Conservation (phyloP, 37 sponge, comb jelly and placozoan species). For the Hexactinellida sp. region DNA sequence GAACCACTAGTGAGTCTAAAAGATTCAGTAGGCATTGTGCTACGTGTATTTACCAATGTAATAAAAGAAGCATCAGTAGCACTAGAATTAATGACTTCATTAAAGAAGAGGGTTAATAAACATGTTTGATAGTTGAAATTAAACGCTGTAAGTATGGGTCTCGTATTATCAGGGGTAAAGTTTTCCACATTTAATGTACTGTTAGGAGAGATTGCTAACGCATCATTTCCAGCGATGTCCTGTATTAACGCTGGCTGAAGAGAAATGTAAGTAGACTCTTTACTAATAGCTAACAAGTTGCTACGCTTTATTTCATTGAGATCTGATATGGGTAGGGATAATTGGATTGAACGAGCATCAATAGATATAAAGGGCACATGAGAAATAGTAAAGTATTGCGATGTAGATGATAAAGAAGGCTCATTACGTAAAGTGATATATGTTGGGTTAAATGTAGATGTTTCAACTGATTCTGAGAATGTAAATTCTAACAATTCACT, state of each 20-base stretch:
- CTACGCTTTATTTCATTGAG: conserved; percentile 52
- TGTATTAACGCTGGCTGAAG: conserved; percentile 40
- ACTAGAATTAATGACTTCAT: conserved; percentile 58
- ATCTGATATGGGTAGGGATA: conserved; percentile 35
- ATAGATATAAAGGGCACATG: conserved; percentile 18
- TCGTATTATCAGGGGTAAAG: conserved; percentile 43
- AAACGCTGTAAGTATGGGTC: conserved; percentile 37
- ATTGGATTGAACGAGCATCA: conserved; percentile 20
- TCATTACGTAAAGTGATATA: conserved; percentile 46
- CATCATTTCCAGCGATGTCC: conserved; percentile 75
- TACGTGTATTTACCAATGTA: conserved; percentile 32
- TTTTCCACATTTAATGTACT: conserved; percentile 22
- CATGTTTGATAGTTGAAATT: conserved; percentile 46
- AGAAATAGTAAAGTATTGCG: conserved; percentile 31
- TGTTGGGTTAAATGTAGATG: conserved; percentile 29
- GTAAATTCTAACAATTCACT: conserved; percentile 33
- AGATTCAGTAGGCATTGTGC: neutral
- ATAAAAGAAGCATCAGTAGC: conserved; percentile 44
- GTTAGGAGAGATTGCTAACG: conserved; percentile 24
- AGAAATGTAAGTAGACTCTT: conserved; percentile 32
- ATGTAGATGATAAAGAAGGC: neutral
- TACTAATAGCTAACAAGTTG: conserved; percentile 27
- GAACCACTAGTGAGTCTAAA: conserved; percentile 56
- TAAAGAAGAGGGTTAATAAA: conserved; percentile 44
- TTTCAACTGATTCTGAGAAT: conserved; percentile 50